These are phyloP conservation scores for Teleogryllus oceanicus DNA, from an alignment of 2,888 invertebrate species.

Conservation along the genomic window DNA sequence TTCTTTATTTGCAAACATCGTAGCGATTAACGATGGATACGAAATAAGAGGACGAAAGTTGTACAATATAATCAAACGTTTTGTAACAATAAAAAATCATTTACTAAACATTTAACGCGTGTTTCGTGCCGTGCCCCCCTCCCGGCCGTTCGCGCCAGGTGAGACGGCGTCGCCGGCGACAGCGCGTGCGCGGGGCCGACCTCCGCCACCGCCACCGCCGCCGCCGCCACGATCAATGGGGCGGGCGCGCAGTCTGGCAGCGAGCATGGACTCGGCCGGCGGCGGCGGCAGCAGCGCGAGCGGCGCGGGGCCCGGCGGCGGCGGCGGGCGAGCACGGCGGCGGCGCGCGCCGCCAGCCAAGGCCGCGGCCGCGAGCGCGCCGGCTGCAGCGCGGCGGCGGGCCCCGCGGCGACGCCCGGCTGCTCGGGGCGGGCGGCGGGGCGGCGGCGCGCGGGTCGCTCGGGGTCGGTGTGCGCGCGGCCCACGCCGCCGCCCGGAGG, in stretches of 20 bases:
- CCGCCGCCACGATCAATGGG: background rate
- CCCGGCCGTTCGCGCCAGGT: too few relatives aligned
- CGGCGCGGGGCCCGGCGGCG: background rate
- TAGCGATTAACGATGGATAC: too few relatives aligned
- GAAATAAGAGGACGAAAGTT: too few relatives aligned
- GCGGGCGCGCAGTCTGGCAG: background rate
- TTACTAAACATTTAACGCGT: too few relatives aligned
- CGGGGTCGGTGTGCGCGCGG: background rate
- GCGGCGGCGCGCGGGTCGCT: conserved; percentile 4
- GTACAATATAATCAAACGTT: too few relatives aligned
- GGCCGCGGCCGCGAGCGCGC: conserved; percentile 22
- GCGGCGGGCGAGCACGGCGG: background rate
- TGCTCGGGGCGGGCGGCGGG: background rate
- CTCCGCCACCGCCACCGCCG: background rate
- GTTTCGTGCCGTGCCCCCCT: too few relatives aligned
- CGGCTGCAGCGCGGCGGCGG: background rate
- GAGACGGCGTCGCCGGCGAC: background rate
- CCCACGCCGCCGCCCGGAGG: background rate
- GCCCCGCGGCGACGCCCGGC: background rate
- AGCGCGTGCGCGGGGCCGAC: background rate
- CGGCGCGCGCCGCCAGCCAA: background rate
- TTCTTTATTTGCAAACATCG: too few relatives aligned
- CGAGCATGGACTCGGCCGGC: conserved; percentile 19
- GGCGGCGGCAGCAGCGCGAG: background rate
- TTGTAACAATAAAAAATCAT: too few relatives aligned